Evolutionary conservation across 1,140 invertebrate genomes (phyloP), one percentile per base, ranked within the genome.

Genomic region (Drosophila virilis): DNA sequence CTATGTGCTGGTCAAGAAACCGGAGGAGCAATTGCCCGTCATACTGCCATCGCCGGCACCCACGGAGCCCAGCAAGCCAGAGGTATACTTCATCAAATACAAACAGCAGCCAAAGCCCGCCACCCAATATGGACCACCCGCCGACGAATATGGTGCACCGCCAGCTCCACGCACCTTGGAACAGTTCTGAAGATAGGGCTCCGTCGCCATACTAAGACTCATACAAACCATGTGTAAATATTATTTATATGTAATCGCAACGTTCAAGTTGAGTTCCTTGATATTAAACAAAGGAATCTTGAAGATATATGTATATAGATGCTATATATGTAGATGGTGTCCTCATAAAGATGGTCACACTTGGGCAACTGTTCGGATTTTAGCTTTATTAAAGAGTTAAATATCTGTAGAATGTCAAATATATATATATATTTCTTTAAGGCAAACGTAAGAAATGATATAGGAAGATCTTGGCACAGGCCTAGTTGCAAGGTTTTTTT

Each of bases 1-100:
- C 92, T 97, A 97, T 93, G 96, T 97, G 38, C 92, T 97, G 92
- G 96, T 97, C 76, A 97, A 97, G 94, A 96, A 95, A 93, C 96
- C 95, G 80, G 92, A 92, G 72, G 89, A 91, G 55, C 91, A 90
- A 54, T 77, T 79, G 71, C 89, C 82, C 4, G 43, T 92, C 12
- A 77, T 91, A 6, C 66, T 94, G 66, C 94, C 94, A 8, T 92
- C 92, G 15, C 91, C 92, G 6, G 91, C 91, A 12, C 93, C 93
- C 48, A 94, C 93, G 9, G 92, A 93, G 62, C 93, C 93, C 59
- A 92, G 86, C 88, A 94, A 94, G 84, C 94, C 94, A 4, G 94
- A 94, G 84, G 94, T 94, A 10, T 94, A 94, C 90, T 94, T 94
- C 90, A 94, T 94, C 79, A 93, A 93, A 62, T 94, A 94, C 91